Evolutionary conservation across 2,888 invertebrate species (phyloP).

Genomic region (Rhogogaster chlorosoma): DNA sequence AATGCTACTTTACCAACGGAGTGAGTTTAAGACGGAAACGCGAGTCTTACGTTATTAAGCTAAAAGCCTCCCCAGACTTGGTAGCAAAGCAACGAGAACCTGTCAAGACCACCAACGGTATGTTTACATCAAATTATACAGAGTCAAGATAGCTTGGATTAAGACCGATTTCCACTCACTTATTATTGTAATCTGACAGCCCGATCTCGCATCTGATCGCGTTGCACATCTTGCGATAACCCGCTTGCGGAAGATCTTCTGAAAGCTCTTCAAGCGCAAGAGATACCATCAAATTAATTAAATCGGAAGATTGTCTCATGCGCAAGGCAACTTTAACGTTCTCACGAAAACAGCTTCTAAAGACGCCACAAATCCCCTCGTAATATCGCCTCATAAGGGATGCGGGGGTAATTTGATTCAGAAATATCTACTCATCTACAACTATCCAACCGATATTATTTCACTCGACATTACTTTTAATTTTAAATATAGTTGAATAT

Average conservation of each 20-base stretch:
- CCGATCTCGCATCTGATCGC: neutral
- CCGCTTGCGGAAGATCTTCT: neutral
- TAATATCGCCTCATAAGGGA: neutral
- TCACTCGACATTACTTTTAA: neutral
- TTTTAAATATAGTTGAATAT: neutral
- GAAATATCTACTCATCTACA: neutral
- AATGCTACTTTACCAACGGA: conserved; percentile 12
- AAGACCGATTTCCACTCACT: conserved; percentile 14
- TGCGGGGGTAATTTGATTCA: neutral
- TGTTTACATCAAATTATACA: conserved; percentile 43
- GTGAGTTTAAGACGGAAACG: conserved; percentile 30
- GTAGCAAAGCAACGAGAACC: conserved; percentile 39
- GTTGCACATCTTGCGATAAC: conserved; percentile 5
- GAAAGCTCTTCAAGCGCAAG: neutral
- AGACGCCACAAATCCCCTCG: neutral
- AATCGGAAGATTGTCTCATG: neutral
- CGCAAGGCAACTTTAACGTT: conserved; percentile 3
- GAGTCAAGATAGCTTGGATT: conserved; percentile 16
- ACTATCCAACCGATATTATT: neutral
- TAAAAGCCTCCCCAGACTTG: conserved; percentile 63
- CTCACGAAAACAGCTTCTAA: neutral
- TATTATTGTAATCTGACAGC: conserved; percentile 16
- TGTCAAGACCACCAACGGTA: conserved; percentile 35
- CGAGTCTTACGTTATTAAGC: conserved; percentile 65
- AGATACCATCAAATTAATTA: conserved; percentile 6